These are phyloP conservation scores for Coreius guichenoti DNA, from an alignment of 2,797 vertebrate genomes.

Conservation along the genomic window DNA sequence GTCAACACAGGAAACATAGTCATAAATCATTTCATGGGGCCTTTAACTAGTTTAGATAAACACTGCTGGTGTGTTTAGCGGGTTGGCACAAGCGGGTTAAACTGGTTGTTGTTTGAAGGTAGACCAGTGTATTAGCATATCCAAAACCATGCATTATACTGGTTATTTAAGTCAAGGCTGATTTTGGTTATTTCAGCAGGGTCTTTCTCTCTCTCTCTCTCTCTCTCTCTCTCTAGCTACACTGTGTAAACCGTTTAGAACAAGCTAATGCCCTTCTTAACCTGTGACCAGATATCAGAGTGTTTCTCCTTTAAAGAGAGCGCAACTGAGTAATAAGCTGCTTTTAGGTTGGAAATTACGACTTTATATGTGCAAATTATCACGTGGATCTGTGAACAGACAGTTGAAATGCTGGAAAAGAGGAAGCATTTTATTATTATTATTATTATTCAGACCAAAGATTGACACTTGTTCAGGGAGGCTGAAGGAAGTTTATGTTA, in stretches of 20 bases:
- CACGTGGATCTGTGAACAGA: conserved; percentile 25
- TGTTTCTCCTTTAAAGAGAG: conserved; percentile 39
- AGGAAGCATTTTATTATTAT: conserved; percentile 25
- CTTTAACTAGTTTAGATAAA: neutral
- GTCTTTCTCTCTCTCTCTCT: conserved; percentile 14
- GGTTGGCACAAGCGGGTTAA: neutral
- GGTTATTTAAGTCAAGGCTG: neutral
- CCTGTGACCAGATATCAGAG: conserved; percentile 31
- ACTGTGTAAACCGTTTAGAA: conserved; percentile 19
- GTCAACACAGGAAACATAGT: neutral
- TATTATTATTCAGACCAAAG: conserved; percentile 22
- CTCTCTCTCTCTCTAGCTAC: conserved; percentile 20
- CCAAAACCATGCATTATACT: neutral
- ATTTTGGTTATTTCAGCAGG: neutral
- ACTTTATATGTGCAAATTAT: conserved; percentile 44
- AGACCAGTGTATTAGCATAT: neutral
- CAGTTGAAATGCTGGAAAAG: conserved; percentile 34
- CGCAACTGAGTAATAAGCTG: conserved; percentile 48
- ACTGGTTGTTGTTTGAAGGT: neutral
- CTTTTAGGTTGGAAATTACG: conserved; percentile 31
- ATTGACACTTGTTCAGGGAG: conserved; percentile 27
- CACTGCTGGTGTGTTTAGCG: neutral
- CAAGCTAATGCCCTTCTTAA: conserved; percentile 18
- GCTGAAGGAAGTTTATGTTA: conserved; percentile 30
- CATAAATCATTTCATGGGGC: neutral